Evolutionary conservation across 2,888 invertebrate genomes (phyloP).

Genomic region (Eutolmus rufibarbis): DNA sequence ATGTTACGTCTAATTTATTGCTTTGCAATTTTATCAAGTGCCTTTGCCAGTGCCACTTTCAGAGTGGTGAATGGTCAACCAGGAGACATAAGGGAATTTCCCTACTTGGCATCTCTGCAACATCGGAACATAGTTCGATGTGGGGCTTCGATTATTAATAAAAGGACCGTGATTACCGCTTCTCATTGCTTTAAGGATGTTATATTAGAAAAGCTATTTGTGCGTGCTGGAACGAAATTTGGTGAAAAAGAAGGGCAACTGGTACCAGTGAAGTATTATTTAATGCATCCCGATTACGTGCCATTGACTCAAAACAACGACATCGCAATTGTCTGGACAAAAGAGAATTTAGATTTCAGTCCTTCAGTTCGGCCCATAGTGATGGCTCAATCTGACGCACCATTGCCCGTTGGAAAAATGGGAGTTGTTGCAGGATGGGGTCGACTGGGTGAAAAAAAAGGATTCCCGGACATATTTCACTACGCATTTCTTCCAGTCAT

Average conservation of each 20-base stretch:
- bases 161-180: constrained; percentile 51
- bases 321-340: constrained; percentile 64
- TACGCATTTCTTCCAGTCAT: neutral
- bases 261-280: neutral
- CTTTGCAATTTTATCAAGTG: neutral
- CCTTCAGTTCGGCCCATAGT: constrained; percentile 58
- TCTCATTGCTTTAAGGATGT: constrained; percentile 49
- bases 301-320: constrained; percentile 60
- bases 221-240: constrained; percentile 39
- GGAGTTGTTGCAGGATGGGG: constrained; percentile 45
- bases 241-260: neutral
- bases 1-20: neutral
- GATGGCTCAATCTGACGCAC: neutral
- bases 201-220: neutral
- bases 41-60: neutral
- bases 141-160: constrained; percentile 50
- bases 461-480: constrained; percentile 4
- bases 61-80: constrained; percentile 52
- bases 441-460: neutral
- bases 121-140: constrained; percentile 42
- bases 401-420: neutral
- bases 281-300: constrained; percentile 34
- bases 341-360: constrained; percentile 59
- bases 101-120: constrained; percentile 53
- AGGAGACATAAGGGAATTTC: constrained; percentile 52